Evolutionary conservation across 2,797 vertebrate genomes (phyloP).

Genomic region (Morelia viridis): DNA sequence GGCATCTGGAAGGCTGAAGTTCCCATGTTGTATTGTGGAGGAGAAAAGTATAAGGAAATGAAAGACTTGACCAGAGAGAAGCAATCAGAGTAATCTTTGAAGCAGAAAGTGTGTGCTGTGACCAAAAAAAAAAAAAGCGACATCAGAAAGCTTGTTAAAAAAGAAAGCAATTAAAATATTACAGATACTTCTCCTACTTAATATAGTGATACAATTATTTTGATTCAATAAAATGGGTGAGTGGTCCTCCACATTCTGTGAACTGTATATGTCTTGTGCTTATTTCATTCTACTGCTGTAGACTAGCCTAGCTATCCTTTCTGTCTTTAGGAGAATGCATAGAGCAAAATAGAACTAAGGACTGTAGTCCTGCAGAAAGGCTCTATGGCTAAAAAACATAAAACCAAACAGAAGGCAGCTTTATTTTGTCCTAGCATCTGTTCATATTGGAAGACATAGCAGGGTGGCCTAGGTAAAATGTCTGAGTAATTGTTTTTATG

Average conservation of each 20-base stretch:
- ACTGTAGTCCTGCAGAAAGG: slow-evolving; percentile 49
- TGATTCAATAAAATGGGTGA: slow-evolving; percentile 38
- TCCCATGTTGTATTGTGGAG: neutral
- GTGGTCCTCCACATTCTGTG: neutral
- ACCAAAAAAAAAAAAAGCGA: neutral
- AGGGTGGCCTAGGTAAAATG: slow-evolving; percentile 44
- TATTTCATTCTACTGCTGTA: neutral
- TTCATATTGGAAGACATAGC: slow-evolving; percentile 35
- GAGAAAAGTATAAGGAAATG: neutral
- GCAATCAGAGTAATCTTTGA: neutral
- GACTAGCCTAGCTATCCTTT: neutral
- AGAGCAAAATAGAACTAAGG: slow-evolving; percentile 51
- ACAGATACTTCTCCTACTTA: neutral
- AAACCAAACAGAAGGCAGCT: slow-evolving; percentile 51
- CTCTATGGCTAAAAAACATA: slow-evolving; percentile 47
- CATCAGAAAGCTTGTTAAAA: neutral
- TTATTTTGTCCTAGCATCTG: slow-evolving; percentile 49
- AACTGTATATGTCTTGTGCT: neutral
- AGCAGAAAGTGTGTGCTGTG: neutral
- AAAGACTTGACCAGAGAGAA: neutral
- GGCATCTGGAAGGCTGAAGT: neutral
- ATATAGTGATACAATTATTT: neutral
- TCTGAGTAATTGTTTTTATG: slow-evolving; percentile 56
- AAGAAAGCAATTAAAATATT: neutral
- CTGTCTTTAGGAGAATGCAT: slow-evolving; percentile 1